These are phyloP conservation scores for Dromiciops gliroides DNA, from an alignment of 2,113 vertebrate genomes.

Conservation along the genomic window DNA sequence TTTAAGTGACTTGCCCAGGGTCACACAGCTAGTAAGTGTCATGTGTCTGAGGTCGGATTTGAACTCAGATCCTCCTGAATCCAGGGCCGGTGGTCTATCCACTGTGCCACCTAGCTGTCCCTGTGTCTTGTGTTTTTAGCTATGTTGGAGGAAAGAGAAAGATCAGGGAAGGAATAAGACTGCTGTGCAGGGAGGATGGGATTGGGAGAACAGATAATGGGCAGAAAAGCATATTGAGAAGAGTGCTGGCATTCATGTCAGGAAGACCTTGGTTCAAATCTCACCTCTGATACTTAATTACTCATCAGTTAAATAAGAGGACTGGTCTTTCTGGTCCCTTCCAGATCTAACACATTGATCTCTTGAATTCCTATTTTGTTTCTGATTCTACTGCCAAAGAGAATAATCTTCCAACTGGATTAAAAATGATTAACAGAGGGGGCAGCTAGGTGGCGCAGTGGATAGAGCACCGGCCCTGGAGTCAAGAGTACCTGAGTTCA, in stretches of 20 bases:
- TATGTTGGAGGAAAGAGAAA: not conserved
- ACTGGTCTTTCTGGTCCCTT: not conserved
- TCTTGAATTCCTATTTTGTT: not conserved
- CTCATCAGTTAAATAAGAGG: not conserved
- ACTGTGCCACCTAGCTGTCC: no score
- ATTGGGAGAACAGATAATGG: not conserved
- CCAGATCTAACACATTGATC: not conserved
- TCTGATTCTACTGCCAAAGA: not conserved
- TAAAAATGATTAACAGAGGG: no score
- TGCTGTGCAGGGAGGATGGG: not conserved
- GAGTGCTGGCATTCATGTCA: not conserved
- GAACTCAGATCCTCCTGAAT: no score
- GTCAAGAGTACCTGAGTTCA: no score
- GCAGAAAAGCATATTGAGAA: not conserved
- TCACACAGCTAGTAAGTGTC: no score
- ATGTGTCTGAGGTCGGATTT: no score
- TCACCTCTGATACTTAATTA: not conserved
- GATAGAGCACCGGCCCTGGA: no score
- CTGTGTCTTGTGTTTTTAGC: no score
- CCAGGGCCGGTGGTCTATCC: no score
- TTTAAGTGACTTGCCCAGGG: no score
- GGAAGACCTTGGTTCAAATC: not conserved
- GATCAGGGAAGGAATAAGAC: not conserved
- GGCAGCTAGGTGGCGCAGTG: no score
- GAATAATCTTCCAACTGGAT: not conserved